Evolutionary conservation across 30 jellyfish, hydroid and myxozoan genomes (phyloP), one percentile per base, ranked within the genome.

Genomic region (Phacellophora camtschatica): DNA sequence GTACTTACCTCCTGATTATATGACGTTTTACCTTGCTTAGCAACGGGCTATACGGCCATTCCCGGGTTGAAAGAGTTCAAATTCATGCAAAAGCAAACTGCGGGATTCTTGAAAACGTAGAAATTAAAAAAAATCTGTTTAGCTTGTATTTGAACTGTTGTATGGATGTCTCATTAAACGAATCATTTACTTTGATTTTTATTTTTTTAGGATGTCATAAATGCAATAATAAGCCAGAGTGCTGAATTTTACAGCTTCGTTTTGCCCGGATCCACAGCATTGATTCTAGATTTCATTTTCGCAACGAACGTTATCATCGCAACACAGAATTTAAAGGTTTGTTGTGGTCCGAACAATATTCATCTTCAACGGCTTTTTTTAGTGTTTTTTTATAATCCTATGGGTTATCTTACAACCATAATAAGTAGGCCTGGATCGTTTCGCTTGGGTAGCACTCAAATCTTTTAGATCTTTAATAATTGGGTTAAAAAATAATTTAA

Each of bases 211-310:
- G 96, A 92, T 46, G 96, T 92, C 35, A 66, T 80, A 61, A 92
- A 92, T 58, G 94, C 98, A 2, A 57, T 92, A n/a, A 63, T 92
- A 46, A 87, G 91, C 37, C 90, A 92, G 62, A 77, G 95, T 37
- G 75, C 87, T 20, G 86, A 49, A n/a, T 79, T 92, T 74, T 92
- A 78, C 71, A 32, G 95, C 45, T 43, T 56, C 43, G 72, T 53
- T 29, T 68, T 92, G 36, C 94, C 95, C 11, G 91, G 96, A 1
- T 71, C 96, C 18, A 78, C 96, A 15, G 86, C 92, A 23, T 86
- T 92, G 15, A 57, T 92, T n/a, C 72, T 82, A 22, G 98, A 92
- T 45, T 92, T 92, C 77, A 81, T 92, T 13, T 46, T 41, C 37
- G 98, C 96, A 25, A 79, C 90, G 1, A 86, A 77, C 22, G 28